Evolutionary conservation across 2,888 invertebrate genomes (phyloP).

Genomic region (Euphydryas editha): DNA sequence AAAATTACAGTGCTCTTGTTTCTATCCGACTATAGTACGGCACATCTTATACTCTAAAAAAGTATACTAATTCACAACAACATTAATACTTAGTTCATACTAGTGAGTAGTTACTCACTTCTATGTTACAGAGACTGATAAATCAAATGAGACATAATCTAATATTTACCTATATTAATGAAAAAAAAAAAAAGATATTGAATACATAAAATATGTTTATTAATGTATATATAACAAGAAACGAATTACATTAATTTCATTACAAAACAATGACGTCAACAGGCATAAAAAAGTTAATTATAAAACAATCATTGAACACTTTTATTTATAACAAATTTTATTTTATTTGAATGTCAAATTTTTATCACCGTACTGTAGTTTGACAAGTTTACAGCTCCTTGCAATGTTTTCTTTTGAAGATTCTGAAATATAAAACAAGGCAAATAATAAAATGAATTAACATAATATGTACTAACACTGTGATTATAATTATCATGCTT

Average conservation of each 20-base stretch:
- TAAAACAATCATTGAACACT: slow-evolving; percentile 35
- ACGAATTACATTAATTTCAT: slow-evolving; percentile 30
- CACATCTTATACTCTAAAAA: no score
- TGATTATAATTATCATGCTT: no score
- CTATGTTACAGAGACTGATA: no score
- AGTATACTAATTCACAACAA: no score
- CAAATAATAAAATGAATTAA: not conserved
- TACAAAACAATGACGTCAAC: slow-evolving; percentile 31
- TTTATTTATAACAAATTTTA: slow-evolving; percentile 23
- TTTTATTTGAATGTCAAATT: slow-evolving; percentile 61
- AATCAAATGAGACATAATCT: no score
- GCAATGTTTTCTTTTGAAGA: slow-evolving; percentile 86
- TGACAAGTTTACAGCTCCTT: slow-evolving; percentile 86
- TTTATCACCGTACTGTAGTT: slow-evolving; percentile 85
- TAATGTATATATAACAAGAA: slow-evolving; percentile 21
- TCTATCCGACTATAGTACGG: no score
- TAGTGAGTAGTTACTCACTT: no score
- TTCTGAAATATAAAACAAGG: slow-evolving; percentile 77
- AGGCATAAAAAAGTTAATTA: slow-evolving; percentile 31
- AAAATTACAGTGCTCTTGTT: no score
- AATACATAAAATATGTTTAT: slow-evolving; percentile 15
- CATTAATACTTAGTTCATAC: no score
- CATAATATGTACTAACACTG: no score
- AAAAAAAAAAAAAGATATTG: not conserved
- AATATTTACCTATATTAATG: no score